Evolutionary conservation across 2,797 vertebrate species (phyloP), one percentile per base, ranked within the genome.

Genomic region (Pseudocheirus occidentalis): DNA sequence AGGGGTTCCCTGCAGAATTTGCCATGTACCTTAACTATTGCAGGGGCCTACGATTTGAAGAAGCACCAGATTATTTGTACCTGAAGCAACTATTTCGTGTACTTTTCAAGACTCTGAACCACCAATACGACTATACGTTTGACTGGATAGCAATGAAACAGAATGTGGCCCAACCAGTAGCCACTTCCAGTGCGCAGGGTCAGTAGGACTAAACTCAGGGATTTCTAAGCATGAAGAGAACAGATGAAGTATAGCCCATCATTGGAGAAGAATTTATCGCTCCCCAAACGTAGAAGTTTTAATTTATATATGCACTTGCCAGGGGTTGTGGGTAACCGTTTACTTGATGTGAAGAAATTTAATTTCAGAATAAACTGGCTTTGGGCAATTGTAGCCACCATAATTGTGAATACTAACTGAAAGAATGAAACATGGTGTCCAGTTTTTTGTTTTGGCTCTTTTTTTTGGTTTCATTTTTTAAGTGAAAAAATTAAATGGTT

Each of bases 331-430:
- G 98, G 99, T 99, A 99, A 99, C 99, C 99, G 99, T 99, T 99
- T 99, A 99, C 98, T 99, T 99, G 99, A 99, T 99, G 99, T 99
- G 99, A 99, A 99, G 99, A 99, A 99, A 99, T 98, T 99, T 99
- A 98, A 98, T 98, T 99, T 99, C 99, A 98, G 97, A 99, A 98
- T 98, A 99, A 99, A 99, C 99, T 99, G 99, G 98, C 98, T 99
- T 98, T 98, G 98, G 98, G 98, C 98, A 98, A 98, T 98, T 98
- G 98, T 99, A 99, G 98, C 98, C 98, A 96, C 98, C 98, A 98
- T 99, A 98, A 99, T 99, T 99, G 98, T 99, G 98, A 99, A 99
- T 99, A 99, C 99, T 99, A 97, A 98, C 98, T 98, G 98, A 99
- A 98, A 98, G 98, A 99, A 98, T 99, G 98, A 99, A 99, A 99